phyloP scores from a whole-genome alignment of 2,888 invertebrate species.

The Philereme vetulata region DNA sequence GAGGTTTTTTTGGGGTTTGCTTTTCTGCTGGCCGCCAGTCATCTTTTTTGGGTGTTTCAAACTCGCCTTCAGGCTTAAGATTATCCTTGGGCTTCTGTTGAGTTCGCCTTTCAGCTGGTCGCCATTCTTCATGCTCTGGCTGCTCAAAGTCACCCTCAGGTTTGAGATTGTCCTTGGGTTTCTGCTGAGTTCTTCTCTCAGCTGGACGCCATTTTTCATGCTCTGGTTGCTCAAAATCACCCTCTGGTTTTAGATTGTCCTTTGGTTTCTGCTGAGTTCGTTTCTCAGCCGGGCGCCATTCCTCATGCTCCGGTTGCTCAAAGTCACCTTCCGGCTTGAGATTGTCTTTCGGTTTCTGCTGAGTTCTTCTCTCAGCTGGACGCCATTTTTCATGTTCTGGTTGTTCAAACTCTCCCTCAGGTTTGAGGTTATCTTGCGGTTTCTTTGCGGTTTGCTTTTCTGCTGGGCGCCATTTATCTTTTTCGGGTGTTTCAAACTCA shows the following conservation, averaged over 20 bases:
- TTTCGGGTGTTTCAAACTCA: conserved; percentile 77
- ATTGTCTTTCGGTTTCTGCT: conserved; percentile 78
- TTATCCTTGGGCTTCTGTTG: conserved; percentile 64
- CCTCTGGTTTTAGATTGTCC: conserved; percentile 46
- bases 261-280: conserved; percentile 68
- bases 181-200: conserved; percentile 64
- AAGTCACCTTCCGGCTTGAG: conserved; percentile 83
- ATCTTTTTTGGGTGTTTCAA: conserved; percentile 40
- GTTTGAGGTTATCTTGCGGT: conserved; percentile 79
- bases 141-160: conserved; percentile 82
- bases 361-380: conserved; percentile 68
- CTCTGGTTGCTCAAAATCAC: conserved; percentile 72
- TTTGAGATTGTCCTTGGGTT: conserved; percentile 80
- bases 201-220: conserved; percentile 74
- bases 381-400: conserved; percentile 65
- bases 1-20: conserved; percentile 63
- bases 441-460: conserved; percentile 21
- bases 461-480: conserved; percentile 54
- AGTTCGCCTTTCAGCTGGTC: conserved; percentile 76
- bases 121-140: conserved; percentile 56
- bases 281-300: conserved; percentile 73
- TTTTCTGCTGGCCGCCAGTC: conserved; percentile 74
- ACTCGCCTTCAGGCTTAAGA: conserved; percentile 49
- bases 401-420: conserved; percentile 77
- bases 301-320: conserved; percentile 54